Base-by-base conservation (phyloP, 1,140 invertebrate species). In the Ceratina japonica region DNA sequence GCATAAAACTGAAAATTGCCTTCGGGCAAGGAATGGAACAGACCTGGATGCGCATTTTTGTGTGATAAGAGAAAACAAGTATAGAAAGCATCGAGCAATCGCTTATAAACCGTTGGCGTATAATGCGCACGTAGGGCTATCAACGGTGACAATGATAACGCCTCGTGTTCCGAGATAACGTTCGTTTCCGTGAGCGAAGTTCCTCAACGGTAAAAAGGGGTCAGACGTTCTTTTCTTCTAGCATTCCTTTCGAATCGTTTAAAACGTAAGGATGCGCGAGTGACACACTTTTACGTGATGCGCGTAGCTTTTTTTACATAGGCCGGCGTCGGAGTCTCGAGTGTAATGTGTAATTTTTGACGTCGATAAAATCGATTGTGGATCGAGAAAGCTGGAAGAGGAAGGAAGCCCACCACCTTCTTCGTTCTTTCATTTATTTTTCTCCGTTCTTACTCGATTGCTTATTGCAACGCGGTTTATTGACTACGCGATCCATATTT, bases 271-370 rank as follows among this genome's bases (percentile, higher is more conserved):
- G 51, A 56, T 58, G 20, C 70, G 37, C 54, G 16, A 10, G 20
- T 66, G 73, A 20, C 62, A 65, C 31, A 65, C 73, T 51, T 73
- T 44, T 75, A 12, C 52, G 3, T 24, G 44, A 52, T 56, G 27
- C 10, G 3, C 24, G 49, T 65, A 22, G 5, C 20, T 56, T 65
- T 66, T 44, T 31, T 22, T 63, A 31, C 22, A 31, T 37, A 7
- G 8, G 3, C 7, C 15, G 20, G 22, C 16, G 37, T 44, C 27
- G 22, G 7, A 31, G n/a, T 4, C 27, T 58, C n/a, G 7, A 27
- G 1, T 18, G 8, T 13, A 44, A 44, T 44, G 2, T 20, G 3
- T 31, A 37, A 63, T 63, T 44, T 37, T 49, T 16, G 18, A n/a
- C n/a, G 16, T 3, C 49, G 61, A 54, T 37, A 8, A 16, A 37